Percentiles rank a stretch among this genome's conserved stretches.
phyloP scores from a whole-genome alignment of 2,113 vertebrate species.

The Percina caprodes region DNA sequence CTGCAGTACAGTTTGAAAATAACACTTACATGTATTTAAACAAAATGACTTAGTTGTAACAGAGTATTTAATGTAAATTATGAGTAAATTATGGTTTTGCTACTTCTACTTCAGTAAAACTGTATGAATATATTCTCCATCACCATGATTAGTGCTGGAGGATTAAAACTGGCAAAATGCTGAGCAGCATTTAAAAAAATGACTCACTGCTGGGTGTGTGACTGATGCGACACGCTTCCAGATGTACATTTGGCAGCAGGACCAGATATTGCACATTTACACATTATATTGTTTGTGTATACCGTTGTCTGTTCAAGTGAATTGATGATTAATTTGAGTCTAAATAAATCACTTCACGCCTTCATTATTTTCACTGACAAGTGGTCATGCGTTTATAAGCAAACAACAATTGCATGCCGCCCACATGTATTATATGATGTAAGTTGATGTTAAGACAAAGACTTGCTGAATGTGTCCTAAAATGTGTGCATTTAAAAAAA shows the following conservation, averaged over 20 bases:
- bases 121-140: neutral
- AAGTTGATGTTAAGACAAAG: neutral
- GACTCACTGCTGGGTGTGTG: constrained; percentile 44
- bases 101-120: neutral
- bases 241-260: constrained; percentile 7
- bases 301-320: neutral
- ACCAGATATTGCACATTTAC: neutral
- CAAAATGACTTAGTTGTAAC: neutral
- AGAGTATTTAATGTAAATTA: neutral
- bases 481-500: neutral
- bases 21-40: neutral
- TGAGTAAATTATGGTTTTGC: neutral
- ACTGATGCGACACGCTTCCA: constrained; percentile 14
- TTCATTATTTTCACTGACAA: neutral
- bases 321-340: constrained; percentile 4
- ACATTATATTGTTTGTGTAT: neutral
- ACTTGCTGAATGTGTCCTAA: neutral
- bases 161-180: constrained; percentile 19
- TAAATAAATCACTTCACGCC: constrained; percentile 9
- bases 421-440: constrained; percentile 1
- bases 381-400: neutral
- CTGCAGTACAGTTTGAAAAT: neutral
- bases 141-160: neutral
- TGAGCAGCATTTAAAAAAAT: constrained; percentile 36
- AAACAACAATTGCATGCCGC: neutral